Conservation (phyloP, 2,797 vertebrate genomes). For the Anguilla obscura region DNA sequence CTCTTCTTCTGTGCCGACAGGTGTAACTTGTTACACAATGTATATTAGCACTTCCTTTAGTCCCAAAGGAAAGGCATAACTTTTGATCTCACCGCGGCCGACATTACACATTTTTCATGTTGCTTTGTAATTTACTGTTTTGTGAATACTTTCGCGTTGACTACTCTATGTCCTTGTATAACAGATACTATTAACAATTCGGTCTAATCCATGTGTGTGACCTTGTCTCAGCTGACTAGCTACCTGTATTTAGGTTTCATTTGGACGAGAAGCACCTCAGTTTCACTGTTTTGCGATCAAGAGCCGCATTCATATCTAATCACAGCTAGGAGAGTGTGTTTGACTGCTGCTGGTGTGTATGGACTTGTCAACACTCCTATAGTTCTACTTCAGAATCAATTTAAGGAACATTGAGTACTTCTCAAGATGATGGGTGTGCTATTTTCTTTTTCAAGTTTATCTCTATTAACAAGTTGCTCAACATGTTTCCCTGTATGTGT, state of each 20-base stretch:
- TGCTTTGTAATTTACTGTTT: background rate
- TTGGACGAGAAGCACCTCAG: constrained; percentile 12
- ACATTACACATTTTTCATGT: background rate
- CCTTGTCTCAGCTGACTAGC: background rate
- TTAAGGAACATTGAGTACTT: background rate
- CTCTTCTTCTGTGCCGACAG: background rate
- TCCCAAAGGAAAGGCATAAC: too few species aligned
- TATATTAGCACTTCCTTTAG: too few species aligned
- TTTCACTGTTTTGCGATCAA: background rate
- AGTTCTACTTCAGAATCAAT: background rate
- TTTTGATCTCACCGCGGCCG: background rate
- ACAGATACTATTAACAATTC: background rate
- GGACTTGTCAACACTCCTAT: background rate
- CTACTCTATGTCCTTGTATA: background rate
- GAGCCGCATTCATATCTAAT: background rate
- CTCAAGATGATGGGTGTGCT: background rate
- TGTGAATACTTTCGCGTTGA: background rate
- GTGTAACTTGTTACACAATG: background rate
- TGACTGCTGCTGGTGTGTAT: background rate
- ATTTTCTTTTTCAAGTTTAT: background rate
- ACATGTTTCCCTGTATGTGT: background rate
- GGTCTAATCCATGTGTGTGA: background rate
- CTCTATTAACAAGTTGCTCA: background rate
- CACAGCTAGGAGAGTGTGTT: background rate
- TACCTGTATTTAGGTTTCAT: background rate